These are phyloP conservation scores for Sebastes steindachneri DNA, from an alignment of 2,797 vertebrate species.

Conservation along the genomic window DNA sequence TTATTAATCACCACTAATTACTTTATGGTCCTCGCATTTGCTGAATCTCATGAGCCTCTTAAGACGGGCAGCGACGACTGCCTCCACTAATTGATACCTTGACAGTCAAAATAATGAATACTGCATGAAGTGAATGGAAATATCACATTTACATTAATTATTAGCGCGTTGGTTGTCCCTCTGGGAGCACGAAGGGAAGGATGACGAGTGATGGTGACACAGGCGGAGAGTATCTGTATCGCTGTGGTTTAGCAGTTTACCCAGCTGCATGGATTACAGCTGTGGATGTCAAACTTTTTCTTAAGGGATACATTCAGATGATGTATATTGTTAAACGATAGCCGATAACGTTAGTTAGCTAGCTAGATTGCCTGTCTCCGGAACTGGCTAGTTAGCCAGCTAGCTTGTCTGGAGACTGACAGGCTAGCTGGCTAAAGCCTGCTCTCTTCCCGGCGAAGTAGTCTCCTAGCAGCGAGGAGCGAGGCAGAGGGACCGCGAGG, in stretches of 20 bases:
- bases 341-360: neutral
- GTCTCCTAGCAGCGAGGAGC: no score
- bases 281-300: neutral
- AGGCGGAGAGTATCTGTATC: neutral
- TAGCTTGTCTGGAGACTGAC: no score
- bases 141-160: slow-evolving; percentile 80
- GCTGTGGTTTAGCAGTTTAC: neutral
- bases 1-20: slow-evolving; percentile 60
- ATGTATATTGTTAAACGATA: neutral
- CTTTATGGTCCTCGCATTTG: slow-evolving; percentile 44
- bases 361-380: no score
- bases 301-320: neutral
- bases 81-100: slow-evolving; percentile 61
- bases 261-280: neutral
- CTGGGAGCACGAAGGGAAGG: slow-evolving; percentile 13
- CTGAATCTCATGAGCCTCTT: slow-evolving; percentile 17
- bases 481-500: no score
- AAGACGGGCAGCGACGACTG: neutral
- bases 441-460: no score
- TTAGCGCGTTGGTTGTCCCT: slow-evolving; percentile 44
- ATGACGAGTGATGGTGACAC: slow-evolving; percentile 32
- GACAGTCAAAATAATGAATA: slow-evolving; percentile 68
- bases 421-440: no score
- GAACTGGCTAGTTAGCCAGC: no score
- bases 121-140: slow-evolving; percentile 74